These are phyloP conservation scores for Gasterosteus aculeatus DNA, from an alignment of 2,113 vertebrate genomes.

Conservation along the genomic window DNA sequence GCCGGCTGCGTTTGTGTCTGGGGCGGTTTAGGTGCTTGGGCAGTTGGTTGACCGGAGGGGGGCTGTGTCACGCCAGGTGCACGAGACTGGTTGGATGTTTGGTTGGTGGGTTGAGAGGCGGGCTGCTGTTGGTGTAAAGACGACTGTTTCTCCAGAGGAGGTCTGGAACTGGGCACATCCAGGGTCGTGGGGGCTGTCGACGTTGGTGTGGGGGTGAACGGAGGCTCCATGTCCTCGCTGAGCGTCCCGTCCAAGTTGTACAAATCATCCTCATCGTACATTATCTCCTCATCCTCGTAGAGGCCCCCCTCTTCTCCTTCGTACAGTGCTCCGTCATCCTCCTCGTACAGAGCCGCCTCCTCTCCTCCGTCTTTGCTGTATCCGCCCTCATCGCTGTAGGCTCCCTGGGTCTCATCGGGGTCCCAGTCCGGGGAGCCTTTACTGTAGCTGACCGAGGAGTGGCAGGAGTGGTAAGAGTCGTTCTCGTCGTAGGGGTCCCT, in stretches of 20 bases:
- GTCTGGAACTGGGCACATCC: constrained; percentile 65
- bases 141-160: constrained; percentile 82
- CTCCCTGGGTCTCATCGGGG: constrained; percentile 87
- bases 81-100: constrained; percentile 62
- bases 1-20: constrained; percentile 51
- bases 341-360: constrained; percentile 82
- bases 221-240: constrained; percentile 79
- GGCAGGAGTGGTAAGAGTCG: constrained; percentile 98
- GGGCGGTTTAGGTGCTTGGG: constrained; percentile 60
- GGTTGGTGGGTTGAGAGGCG: constrained; percentile 52
- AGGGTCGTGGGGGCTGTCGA: constrained; percentile 58
- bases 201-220: constrained; percentile 80
- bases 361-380: constrained; percentile 91
- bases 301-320: constrained; percentile 74
- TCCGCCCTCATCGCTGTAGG: constrained; percentile 86
- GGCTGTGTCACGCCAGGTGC: constrained; percentile 46
- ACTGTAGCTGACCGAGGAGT: constrained; percentile 94
- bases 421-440: constrained; percentile 95
- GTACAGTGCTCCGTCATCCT: constrained; percentile 80
- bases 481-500: constrained; percentile 91
- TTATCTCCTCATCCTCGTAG: constrained; percentile 82
- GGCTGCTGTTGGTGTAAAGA: constrained; percentile 79
- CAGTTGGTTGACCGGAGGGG: constrained; percentile 54
- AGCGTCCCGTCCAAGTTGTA: constrained; percentile 78
- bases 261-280: constrained; percentile 80